Percentiles rank a stretch among this genome's conserved stretches.
These are phyloP conservation scores for Drosophila buzzatii DNA, from an alignment of 2,888 invertebrate genomes.

Conservation along the genomic window DNA sequence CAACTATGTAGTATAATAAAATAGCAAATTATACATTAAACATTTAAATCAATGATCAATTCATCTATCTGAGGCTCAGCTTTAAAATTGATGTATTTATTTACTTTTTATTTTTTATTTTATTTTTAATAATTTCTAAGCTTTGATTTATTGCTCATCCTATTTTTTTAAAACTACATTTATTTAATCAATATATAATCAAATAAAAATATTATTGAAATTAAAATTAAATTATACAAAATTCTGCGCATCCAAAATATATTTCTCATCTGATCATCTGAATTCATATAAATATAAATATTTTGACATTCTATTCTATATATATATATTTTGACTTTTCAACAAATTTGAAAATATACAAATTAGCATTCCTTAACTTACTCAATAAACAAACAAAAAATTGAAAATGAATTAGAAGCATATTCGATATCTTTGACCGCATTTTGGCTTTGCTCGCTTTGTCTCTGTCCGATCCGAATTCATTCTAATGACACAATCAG, in stretches of 20 bases:
- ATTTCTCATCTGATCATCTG: neutral
- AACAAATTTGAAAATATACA: neutral
- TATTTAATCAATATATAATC: neutral
- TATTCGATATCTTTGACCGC: conserved; percentile 60
- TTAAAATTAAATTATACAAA: neutral
- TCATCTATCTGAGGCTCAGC: too few species aligned
- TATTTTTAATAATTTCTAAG: too few species aligned
- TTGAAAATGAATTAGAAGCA: conserved; percentile 11
- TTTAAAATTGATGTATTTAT: too few species aligned
- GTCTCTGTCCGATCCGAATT: conserved; percentile 65
- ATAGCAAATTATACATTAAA: neutral
- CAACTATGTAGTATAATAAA: neutral
- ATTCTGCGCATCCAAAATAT: neutral
- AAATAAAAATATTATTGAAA: neutral
- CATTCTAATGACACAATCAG: conserved; percentile 73
- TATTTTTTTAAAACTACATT: too few species aligned
- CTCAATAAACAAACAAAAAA: conserved; percentile 14
- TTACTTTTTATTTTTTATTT: too few species aligned
- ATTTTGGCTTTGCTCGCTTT: conserved; percentile 56
- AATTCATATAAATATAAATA: too few species aligned
- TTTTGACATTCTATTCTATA: too few species aligned
- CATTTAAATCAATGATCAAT: too few species aligned
- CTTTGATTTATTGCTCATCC: too few species aligned
- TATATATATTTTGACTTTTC: neutral
- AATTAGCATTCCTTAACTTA: neutral